A percentile compares a stretch with the other conserved stretches of the same genome.
Conservation (phyloP, 2,888 invertebrate genomes). For the Ormyrus pomaceus region DNA sequence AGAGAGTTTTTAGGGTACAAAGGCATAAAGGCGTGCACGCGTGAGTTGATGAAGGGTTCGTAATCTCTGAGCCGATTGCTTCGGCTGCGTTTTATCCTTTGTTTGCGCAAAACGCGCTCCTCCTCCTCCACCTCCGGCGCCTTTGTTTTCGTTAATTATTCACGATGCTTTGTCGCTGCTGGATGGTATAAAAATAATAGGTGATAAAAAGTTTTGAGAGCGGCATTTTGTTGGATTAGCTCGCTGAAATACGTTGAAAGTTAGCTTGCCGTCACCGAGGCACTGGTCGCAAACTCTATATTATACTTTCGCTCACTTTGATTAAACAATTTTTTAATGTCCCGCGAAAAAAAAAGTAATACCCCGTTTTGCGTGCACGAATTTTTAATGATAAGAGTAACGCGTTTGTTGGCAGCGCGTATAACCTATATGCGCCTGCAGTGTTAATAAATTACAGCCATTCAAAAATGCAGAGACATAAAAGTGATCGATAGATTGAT, state of each 20-base stretch:
- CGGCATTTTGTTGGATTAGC: background rate
- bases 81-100: background rate
- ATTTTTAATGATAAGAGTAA: background rate
- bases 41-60: background rate
- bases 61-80: background rate
- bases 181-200: background rate
- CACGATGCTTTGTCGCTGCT: background rate
- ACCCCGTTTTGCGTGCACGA: background rate
- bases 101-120: background rate
- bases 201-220: background rate
- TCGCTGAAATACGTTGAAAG: background rate
- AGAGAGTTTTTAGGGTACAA: too few relatives aligned
- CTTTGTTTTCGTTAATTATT: slow-evolving; percentile 24
- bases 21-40: too few relatives aligned
- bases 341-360: background rate
- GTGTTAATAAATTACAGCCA: too few relatives aligned
- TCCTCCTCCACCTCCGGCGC: background rate
- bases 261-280: too few relatives aligned
- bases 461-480: too few relatives aligned
- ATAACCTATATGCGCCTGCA: too few relatives aligned
- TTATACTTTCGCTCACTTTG: too few relatives aligned
- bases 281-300: too few relatives aligned
- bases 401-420: too few relatives aligned
- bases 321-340: background rate
- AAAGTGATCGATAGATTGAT: too few relatives aligned